These are phyloP conservation scores for Shargacucullia verbasci DNA, from an alignment of 2,888 invertebrate genomes.

Conservation along the genomic window DNA sequence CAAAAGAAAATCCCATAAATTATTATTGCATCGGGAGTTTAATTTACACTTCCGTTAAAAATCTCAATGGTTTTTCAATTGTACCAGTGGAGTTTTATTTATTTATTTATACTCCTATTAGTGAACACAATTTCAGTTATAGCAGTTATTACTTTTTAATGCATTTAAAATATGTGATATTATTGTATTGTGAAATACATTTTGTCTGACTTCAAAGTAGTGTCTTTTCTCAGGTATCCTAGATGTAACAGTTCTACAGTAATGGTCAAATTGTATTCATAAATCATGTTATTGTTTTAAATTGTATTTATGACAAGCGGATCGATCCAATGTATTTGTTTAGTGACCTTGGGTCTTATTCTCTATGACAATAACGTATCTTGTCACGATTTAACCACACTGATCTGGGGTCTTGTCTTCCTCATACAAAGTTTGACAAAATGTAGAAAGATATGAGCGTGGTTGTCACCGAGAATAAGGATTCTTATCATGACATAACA, in stretches of 20 bases:
- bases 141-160: conserved; percentile 82
- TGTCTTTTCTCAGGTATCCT: conserved; percentile 79
- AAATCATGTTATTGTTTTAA: conserved; percentile 65
- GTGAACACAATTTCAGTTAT: conserved; percentile 71
- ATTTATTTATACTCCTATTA: conserved; percentile 82
- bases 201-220: conserved; percentile 88
- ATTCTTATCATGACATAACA: conserved; percentile 49
- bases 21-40: conserved; percentile 88
- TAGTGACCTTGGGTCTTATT: conserved; percentile 38
- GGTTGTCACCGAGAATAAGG: too few relatives aligned
- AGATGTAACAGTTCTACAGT: conserved; percentile 71
- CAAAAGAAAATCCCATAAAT: conserved; percentile 88
- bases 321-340: conserved; percentile 56
- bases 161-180: conserved; percentile 89
- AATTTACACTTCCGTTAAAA: conserved; percentile 87
- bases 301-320: conserved; percentile 56
- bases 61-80: conserved; percentile 88
- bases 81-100: conserved; percentile 88
- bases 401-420: too few relatives aligned
- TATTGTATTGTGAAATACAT: conserved; percentile 86
- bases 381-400: too few relatives aligned
- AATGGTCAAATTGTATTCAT: conserved; percentile 74
- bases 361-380: too few relatives aligned
- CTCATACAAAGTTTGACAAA: too few relatives aligned
- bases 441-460: too few relatives aligned